These are phyloP conservation scores for Cantharis lateralis DNA, from an alignment of 2,888 invertebrate species.

Conservation along the genomic window DNA sequence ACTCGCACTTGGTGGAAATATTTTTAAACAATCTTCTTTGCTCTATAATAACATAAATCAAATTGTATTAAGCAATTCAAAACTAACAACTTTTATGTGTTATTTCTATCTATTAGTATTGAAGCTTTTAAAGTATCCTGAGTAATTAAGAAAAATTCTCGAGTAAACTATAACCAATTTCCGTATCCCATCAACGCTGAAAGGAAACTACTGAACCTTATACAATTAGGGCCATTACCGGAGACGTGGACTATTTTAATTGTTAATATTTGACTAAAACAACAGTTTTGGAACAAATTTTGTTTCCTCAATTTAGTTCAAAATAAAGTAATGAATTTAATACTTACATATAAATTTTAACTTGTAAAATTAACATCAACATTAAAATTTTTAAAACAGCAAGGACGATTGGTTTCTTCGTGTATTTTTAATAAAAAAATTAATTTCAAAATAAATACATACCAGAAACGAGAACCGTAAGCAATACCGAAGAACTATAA, in stretches of 20 bases:
- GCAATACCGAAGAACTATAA: no score
- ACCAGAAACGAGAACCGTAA: no score
- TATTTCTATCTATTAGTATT: background rate
- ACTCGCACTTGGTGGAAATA: conserved; percentile 5
- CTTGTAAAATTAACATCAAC: no score
- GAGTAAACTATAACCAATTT: background rate
- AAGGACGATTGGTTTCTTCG: no score
- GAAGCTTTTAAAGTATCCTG: background rate
- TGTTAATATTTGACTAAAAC: background rate
- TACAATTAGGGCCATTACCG: background rate
- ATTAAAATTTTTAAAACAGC: no score
- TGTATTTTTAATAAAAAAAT: no score
- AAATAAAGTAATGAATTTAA: no score
- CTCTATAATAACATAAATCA: conserved; percentile 1
- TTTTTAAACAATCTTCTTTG: conserved; percentile 14
- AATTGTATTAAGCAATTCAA: conserved; percentile 1
- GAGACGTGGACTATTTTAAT: background rate
- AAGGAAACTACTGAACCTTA: background rate
- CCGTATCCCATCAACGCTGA: background rate
- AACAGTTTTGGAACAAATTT: background rate
- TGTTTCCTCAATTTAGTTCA: background rate
- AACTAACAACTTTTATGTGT: background rate
- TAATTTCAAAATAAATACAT: no score
- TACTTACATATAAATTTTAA: no score
- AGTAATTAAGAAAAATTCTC: background rate